Conservation (phyloP, 1,140 invertebrate species). For the Drosophila mojavensis region DNA sequence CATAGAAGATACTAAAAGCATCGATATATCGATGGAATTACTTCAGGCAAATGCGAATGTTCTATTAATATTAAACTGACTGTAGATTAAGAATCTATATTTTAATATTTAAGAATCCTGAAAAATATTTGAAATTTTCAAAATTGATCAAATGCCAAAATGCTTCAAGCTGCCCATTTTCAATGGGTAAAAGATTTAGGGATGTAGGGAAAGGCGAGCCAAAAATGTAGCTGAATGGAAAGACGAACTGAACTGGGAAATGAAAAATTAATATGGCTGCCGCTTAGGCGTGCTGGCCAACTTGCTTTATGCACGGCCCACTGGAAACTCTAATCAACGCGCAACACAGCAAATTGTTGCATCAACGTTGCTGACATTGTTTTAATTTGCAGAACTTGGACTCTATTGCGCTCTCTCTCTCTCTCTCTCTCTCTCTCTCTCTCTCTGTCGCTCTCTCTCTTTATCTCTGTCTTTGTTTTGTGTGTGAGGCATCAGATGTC, state of each 20-base stretch:
- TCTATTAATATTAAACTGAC: too few relatives aligned
- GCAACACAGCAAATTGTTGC: slow-evolving; percentile 57
- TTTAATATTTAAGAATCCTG: too few relatives aligned
- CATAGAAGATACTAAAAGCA: too few relatives aligned
- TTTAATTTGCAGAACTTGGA: slow-evolving; percentile 66
- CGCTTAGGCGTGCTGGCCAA: slow-evolving; percentile 37
- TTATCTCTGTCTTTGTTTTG: too few relatives aligned
- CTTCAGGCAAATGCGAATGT: too few relatives aligned
- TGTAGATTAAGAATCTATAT: too few relatives aligned
- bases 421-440: slow-evolving; percentile 7
- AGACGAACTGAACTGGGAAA: slow-evolving; percentile 14
- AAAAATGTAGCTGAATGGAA: slow-evolving; percentile 4
- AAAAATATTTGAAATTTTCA: not conserved
- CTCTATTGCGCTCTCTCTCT: slow-evolving; percentile 24
- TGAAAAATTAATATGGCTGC: slow-evolving; percentile 53
- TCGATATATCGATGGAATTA: not conserved
- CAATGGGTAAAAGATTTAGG: not conserved
- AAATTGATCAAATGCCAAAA: not conserved
- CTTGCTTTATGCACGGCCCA: slow-evolving; percentile 14
- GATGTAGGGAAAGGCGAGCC: not conserved
- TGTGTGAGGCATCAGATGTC: slow-evolving; percentile 56
- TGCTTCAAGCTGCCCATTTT: not conserved
- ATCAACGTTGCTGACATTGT: slow-evolving; percentile 65
- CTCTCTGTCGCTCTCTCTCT: too few relatives aligned
- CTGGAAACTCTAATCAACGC: slow-evolving; percentile 59